Base-by-base conservation (phyloP, 2,113 vertebrate species). In the Phocoena sinus region DNA sequence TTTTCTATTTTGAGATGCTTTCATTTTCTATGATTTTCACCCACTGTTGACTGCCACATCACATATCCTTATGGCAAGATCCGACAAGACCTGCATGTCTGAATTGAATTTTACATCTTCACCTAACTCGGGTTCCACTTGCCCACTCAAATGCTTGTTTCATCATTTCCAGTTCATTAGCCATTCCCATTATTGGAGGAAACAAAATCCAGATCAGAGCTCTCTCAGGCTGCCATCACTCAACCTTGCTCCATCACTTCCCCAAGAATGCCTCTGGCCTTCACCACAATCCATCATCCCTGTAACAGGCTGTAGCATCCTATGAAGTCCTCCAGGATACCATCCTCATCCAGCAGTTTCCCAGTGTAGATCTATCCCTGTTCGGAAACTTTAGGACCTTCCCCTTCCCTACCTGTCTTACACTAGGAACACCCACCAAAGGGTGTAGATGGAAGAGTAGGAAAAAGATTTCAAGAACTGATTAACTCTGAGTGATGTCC, bases 121-220 rank as follows among this genome's bases (percentile, higher is more conserved):
- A 15, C 17, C 8, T 17, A 31, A 25, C 9, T 58, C 7, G 1
- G 65, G 20, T 1, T 70, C 18, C 2, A 0, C 2, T 10, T 53
- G 33, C 20, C 5, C 13, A 11, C 7, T 20, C 7, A 11, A 26
- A 28, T 3, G n/a, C n/a, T 58, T 25, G 2, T 5, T 36, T 77
- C 33, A 58, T 6, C 9, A 10, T 38, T 77, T 62, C 50, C 33
- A 31, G 31, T 9, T 68, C 44, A 53, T 13, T 28, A 13, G 20
- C 9, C 36, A 70, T n/a, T 26, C 38, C 21, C 15, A 2, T 63
- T 15, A 28, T 1, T 31, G 17, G 31, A 23, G 36, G 20, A 86
- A n/a, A 26, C 21, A 44, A 28, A 21, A 28, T 12, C 7, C 62
- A 60, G 10, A 26, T 15, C 1, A 28, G 33, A 50, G 25, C 6